Evolutionary conservation across 2,113 vertebrate genomes (phyloP).

Genomic region (Origma solitaria): DNA sequence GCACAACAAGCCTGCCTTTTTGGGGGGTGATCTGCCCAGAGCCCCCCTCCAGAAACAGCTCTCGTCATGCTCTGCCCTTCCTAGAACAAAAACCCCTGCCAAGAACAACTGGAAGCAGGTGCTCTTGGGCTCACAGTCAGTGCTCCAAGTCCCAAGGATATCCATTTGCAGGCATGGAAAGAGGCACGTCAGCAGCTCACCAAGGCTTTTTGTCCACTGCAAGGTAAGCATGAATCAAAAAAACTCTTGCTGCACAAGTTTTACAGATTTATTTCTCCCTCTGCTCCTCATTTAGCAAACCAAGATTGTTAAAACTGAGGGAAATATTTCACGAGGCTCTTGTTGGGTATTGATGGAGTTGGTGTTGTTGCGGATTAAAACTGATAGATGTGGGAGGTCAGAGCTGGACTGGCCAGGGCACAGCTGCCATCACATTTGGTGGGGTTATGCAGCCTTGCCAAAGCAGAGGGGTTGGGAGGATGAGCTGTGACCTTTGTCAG

Average conservation of each 20-base stretch:
- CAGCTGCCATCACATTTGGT: neutral
- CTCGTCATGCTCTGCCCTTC: neutral
- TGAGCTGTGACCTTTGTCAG: neutral
- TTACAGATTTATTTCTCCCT: conserved; percentile 30
- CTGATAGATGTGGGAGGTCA: neutral
- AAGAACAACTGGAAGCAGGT: neutral
- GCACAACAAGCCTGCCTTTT: neutral
- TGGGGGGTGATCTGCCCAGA: neutral
- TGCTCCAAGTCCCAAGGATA: neutral
- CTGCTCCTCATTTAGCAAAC: conserved; percentile 15
- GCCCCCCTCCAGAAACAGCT: neutral
- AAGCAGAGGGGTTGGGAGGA: neutral
- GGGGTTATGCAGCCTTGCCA: neutral
- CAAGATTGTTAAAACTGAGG: neutral
- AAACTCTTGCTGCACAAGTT: neutral
- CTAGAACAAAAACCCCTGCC: neutral
- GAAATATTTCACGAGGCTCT: neutral
- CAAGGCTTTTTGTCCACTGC: neutral
- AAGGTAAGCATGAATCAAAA: conserved; percentile 18
- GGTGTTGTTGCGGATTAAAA: neutral
- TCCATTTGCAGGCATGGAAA: neutral
- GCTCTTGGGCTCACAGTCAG: neutral
- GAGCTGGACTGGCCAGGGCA: neutral
- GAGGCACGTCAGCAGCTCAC: neutral
- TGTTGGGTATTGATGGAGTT: neutral